Evolutionary conservation across 2,888 invertebrate species (phyloP).

Genomic region (Spilosoma lubricipeda): DNA sequence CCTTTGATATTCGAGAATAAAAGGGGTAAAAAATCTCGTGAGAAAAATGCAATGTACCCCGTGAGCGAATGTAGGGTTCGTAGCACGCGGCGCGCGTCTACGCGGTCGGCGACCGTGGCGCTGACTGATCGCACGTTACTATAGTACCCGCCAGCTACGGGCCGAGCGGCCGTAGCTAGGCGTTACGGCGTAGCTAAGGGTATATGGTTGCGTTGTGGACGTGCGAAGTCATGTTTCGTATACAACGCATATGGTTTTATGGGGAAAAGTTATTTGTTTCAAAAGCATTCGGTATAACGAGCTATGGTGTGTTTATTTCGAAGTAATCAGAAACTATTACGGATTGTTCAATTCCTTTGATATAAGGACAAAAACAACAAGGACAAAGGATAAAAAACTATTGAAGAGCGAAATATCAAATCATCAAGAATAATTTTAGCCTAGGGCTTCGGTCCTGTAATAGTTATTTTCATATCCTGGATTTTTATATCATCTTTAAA

Average conservation of each 20-base stretch:
- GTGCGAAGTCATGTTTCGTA: constrained; percentile 60
- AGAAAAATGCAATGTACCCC: constrained; percentile 38
- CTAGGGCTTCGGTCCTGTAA: too few relatives aligned
- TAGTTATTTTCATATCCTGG: too few relatives aligned
- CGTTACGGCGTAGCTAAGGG: constrained; percentile 56
- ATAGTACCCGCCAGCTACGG: constrained; percentile 80
- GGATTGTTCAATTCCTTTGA: neutral
- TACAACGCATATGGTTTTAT: constrained; percentile 44
- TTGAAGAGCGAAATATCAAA: neutral
- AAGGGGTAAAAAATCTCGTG: constrained; percentile 49
- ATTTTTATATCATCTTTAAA: too few relatives aligned
- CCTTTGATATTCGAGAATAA: constrained; percentile 57
- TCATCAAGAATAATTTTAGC: too few relatives aligned
- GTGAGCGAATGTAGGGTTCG: constrained; percentile 46
- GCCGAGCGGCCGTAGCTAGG: constrained; percentile 70
- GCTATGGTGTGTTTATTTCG: neutral
- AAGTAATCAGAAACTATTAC: neutral
- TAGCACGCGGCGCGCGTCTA: constrained; percentile 71
- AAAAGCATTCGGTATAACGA: neutral
- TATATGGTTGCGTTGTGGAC: constrained; percentile 56
- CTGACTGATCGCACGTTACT: constrained; percentile 77
- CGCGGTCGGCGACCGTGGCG: constrained; percentile 71
- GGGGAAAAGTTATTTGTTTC: constrained; percentile 44
- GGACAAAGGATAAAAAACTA: neutral
- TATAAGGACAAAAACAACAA: too few relatives aligned